Base-by-base conservation (phyloP, 2,888 invertebrate species). In the Cheilosia soror region DNA sequence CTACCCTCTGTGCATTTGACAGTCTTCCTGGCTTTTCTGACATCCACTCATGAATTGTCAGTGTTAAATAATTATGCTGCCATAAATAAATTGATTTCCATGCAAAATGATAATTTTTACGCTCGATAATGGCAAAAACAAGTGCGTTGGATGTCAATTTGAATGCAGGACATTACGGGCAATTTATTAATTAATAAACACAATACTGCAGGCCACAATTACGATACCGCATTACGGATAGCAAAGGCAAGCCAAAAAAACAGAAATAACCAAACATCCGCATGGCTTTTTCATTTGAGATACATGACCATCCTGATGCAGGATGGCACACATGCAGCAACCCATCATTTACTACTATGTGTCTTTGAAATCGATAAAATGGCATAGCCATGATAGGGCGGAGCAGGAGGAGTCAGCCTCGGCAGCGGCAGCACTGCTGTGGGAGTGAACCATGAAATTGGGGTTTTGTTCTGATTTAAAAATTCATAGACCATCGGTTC, bases 131-230 rank as follows among this genome's bases (percentile, higher is more conserved):
- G 13, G 20, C 20, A 20, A 13, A 13, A 25, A 2, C 20, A 0
- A n/a, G 20, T 20, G 53, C 37, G 13, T 27, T 51, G 40, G 33
- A 57, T 62, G 68, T 78, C 66, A 78, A 77, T 82, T 82, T 78
- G 55, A 62, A 73, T 72, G 66, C 66, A 66, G 4, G 66, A 47
- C 65, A 66, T 75, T 62, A 33, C 27, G 47, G 33, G 33, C 6
- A 62, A 81, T 85, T 85, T 85, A 85, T 81, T 76, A 81, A 81
- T 81, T 66, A 81, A 85, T 76, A 68, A 85, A 85, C 53, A 62
- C 44, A 58, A 60, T 71, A 4, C 72, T 75, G 63, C 77, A 72
- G 51, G 66, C 81, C 81, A 72, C 81, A 81, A 76, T 66, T 58
- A 65, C 84, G 51, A 85, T 81, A 76, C 76, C 66, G 76, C 85